phyloP scores from a whole-genome alignment of 1,140 invertebrate genomes.

The Nymphalis io region DNA sequence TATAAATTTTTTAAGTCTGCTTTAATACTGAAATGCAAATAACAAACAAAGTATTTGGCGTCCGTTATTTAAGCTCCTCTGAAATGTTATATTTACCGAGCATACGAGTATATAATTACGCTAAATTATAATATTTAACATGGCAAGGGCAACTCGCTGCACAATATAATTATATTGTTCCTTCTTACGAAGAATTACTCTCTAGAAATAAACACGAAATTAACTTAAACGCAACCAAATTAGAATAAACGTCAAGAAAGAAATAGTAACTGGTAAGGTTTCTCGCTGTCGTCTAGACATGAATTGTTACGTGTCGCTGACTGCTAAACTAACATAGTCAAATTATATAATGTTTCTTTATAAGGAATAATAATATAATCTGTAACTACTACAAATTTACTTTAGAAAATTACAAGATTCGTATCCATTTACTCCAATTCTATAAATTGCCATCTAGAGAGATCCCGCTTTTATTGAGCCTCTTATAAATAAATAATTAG shows the following conservation, averaged over 20 bases:
- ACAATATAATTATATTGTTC: slow-evolving; percentile 1
- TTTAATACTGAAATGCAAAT: no score
- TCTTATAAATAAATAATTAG: no score
- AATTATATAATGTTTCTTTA: no score
- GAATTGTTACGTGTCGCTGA: neutral
- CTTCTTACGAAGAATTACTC: neutral
- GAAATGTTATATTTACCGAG: slow-evolving; percentile 5
- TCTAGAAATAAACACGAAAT: slow-evolving; percentile 1
- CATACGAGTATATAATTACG: slow-evolving; percentile 3
- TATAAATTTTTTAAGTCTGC: no score
- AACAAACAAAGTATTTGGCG: neutral
- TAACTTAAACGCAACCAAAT: slow-evolving; percentile 4
- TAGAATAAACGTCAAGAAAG: neutral
- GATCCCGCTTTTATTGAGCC: no score
- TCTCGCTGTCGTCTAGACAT: neutral
- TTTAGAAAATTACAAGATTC: no score
- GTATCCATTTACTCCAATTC: no score
- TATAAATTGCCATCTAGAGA: no score
- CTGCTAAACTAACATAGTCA: no score
- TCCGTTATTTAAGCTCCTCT: neutral
- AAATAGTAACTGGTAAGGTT: neutral
- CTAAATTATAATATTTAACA: slow-evolving; percentile 8
- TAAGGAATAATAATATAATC: no score
- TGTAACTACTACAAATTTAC: no score
- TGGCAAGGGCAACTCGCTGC: neutral